These are phyloP conservation scores for Vanessa tameamea DNA, from an alignment of 1,140 invertebrate genomes.

Conservation along the genomic window DNA sequence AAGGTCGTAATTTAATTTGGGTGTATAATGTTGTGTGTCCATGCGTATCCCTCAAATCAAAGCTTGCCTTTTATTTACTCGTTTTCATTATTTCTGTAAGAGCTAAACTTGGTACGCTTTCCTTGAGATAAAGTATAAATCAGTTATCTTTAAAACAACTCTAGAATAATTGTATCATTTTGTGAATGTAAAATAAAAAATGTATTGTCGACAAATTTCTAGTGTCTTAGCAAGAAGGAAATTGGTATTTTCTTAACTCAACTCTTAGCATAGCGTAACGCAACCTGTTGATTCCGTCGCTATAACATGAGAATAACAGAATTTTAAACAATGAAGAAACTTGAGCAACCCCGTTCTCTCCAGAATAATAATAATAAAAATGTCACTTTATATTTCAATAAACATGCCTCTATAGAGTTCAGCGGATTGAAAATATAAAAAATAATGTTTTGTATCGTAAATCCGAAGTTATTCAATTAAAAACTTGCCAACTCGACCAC, in stretches of 20 bases:
- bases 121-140: not conserved
- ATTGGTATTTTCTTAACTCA: slow-evolving; percentile 25
- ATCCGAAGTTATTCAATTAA: slow-evolving; percentile 33
- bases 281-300: slow-evolving; percentile 42
- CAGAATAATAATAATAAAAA: slow-evolving; percentile 22
- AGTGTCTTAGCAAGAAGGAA: slow-evolving; percentile 16
- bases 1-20: slow-evolving; percentile 49
- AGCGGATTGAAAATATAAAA: not conserved
- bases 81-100: slow-evolving; percentile 22
- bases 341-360: slow-evolving; percentile 28
- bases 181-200: not conserved
- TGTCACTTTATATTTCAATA: slow-evolving; percentile 5
- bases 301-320: slow-evolving; percentile 38
- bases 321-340: slow-evolving; percentile 44
- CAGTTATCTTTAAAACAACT: too few relatives aligned
- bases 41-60: slow-evolving; percentile 33
- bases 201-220: not conserved
- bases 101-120: not conserved
- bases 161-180: not conserved
- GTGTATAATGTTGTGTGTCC: slow-evolving; percentile 44
- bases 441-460: slow-evolving; percentile 7
- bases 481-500: slow-evolving; percentile 29
- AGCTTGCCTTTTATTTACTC: slow-evolving; percentile 16
- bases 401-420: slow-evolving; percentile 1
- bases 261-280: slow-evolving; percentile 34